These are phyloP conservation scores for Sylvietta virens DNA, from an alignment of 2,113 vertebrate species.

Conservation along the genomic window DNA sequence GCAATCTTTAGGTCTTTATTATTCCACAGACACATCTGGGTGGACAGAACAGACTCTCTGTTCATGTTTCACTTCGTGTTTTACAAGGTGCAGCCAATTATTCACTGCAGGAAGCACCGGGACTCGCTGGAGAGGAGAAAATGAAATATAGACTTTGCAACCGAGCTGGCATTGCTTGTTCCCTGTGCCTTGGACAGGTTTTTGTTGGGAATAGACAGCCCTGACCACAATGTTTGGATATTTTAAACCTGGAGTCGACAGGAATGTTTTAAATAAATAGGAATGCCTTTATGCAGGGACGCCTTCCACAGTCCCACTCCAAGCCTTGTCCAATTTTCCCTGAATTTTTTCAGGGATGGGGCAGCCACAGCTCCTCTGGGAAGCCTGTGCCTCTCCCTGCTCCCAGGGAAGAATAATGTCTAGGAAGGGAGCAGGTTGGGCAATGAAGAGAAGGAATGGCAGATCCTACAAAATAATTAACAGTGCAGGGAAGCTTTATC, in stretches of 20 bases:
- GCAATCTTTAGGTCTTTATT: neutral
- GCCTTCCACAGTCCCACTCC: neutral
- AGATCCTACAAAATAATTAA: neutral
- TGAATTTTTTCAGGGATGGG: neutral
- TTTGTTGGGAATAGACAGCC: neutral
- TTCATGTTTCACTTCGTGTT: neutral
- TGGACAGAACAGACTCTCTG: neutral
- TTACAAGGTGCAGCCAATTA: neutral
- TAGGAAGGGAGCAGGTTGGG: neutral
- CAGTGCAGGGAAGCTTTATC: neutral
- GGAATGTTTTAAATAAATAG: neutral
- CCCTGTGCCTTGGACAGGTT: neutral
- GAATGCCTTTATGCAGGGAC: rapidly evolving
- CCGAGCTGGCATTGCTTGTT: rapidly evolving
- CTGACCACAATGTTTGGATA: rapidly evolving
- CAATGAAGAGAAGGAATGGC: neutral
- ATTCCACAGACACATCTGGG: neutral
- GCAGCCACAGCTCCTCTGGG: neutral
- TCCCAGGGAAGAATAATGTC: neutral
- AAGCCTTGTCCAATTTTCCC: neutral
- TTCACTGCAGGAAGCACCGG: neutral
- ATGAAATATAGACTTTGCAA: neutral
- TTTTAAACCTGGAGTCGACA: neutral
- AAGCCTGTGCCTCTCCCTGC: neutral
- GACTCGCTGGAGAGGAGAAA: neutral